Conservation (phyloP, 2,888 invertebrate species). For the Idaea aversata region DNA sequence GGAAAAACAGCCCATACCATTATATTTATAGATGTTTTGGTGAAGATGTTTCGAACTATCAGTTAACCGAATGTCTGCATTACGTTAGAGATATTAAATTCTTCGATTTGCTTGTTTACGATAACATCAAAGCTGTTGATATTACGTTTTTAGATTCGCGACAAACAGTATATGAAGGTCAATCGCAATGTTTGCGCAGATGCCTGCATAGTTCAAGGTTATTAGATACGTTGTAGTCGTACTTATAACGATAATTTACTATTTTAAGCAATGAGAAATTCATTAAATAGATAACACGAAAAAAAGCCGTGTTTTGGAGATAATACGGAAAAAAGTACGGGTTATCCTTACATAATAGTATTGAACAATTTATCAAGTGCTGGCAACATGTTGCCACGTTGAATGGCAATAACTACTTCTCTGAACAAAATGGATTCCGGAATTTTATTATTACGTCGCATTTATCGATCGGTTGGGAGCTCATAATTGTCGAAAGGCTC, state of each 20-base stretch:
- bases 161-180: constrained; percentile 40
- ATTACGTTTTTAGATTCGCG: constrained; percentile 22
- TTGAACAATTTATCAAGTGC: no score
- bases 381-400: no score
- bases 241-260: not conserved
- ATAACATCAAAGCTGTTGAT: constrained; percentile 26
- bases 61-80: not conserved
- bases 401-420: no score
- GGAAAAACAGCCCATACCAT: no score
- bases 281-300: not conserved
- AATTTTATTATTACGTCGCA: no score
- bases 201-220: constrained; percentile 22
- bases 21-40: no score
- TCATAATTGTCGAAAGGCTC: not conserved
- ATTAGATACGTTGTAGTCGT: not conserved
- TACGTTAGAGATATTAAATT: not conserved
- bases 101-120: constrained; percentile 14
- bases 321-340: no score
- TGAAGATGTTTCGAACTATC: not conserved
- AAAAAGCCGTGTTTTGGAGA: no score
- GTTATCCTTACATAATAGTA: no score
- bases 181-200: constrained; percentile 49
- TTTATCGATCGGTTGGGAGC: no score
- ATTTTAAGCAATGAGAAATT: not conserved
- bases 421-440: no score